Evolutionary conservation across 1,140 invertebrate genomes (phyloP), one percentile per base, ranked within the genome.

Genomic region (Heterodera schachtii): DNA sequence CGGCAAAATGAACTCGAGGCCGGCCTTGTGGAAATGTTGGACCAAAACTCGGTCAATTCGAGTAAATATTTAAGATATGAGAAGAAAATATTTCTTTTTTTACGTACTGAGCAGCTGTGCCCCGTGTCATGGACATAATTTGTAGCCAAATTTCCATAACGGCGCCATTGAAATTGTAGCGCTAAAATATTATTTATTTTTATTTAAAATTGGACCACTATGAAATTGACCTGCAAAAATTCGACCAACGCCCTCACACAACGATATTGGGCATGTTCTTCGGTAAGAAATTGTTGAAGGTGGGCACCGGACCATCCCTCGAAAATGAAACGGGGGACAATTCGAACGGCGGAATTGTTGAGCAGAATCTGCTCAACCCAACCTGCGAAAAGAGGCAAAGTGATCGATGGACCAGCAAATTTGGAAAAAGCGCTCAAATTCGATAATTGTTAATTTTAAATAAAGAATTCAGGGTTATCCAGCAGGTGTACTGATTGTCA

Each of bases 81-180:
- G 5, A 64, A 67, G 52, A 57, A 83, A 57, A 31, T 31, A 31
- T 31, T 31, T 31, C 31, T 31, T 31, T 31, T 31, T 31, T 31
- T 31, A 31, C 73, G 73, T 47, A 84, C 84, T 81, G 67, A 44
- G 44, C 73, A 19, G 79, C 85, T n/a, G 67, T 21, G 3, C 85
- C 83, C 16, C 79, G 21, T 2, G 83, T 83, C 44, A 41, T 60
- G 47, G 74, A 49, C 76, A 90, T 79, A 11, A 90, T 78, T 73
- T 89, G 87, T 73, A 90, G 60, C 86, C 84, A 89, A 6, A 88
- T 57, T 52, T 89, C 87, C 11, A 89, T 67, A 16, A 89, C 88
- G 16, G 83, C 87, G 7, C 87, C 87, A 57, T 89, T 84, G 52
- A 90, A 85, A 75, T 86, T 80, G 73, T 90, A 88, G 74, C 84